phyloP scores from a whole-genome alignment of 2,888 invertebrate species.

The Eumerus sabulonum region DNA sequence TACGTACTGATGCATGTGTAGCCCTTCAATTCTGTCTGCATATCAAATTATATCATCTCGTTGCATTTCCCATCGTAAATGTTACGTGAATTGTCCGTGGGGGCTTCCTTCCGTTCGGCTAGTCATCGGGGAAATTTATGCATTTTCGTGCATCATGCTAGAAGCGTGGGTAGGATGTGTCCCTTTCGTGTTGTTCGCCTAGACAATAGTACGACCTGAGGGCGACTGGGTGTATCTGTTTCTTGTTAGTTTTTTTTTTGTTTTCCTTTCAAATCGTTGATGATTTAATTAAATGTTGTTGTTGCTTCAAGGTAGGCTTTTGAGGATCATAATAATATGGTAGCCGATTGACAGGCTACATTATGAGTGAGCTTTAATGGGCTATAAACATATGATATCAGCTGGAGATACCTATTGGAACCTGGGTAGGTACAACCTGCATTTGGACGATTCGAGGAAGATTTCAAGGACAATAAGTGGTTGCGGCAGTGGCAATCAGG shows the following conservation, averaged over 20 bases:
- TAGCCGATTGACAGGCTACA: slow-evolving; percentile 10
- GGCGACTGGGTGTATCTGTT: slow-evolving; percentile 16
- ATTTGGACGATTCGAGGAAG: too few species aligned
- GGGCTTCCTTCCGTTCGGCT: slow-evolving; percentile 58
- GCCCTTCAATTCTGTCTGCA: slow-evolving; percentile 57
- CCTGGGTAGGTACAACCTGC: too few species aligned
- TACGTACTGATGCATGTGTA: not conserved
- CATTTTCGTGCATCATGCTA: slow-evolving; percentile 66
- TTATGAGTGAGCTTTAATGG: not conserved
- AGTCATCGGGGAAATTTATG: slow-evolving; percentile 55
- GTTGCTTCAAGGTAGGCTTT: slow-evolving; percentile 4
- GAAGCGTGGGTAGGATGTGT: slow-evolving; percentile 67
- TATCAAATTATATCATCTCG: slow-evolving; percentile 68
- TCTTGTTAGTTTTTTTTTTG: slow-evolving; percentile 25
- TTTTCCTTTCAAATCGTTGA: slow-evolving; percentile 38
- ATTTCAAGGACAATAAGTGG: too few species aligned
- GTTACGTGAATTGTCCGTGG: slow-evolving; percentile 50
- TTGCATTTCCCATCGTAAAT: slow-evolving; percentile 64
- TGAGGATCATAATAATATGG: slow-evolving; percentile 32
- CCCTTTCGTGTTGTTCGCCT: slow-evolving; percentile 54
- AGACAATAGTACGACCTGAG: slow-evolving; percentile 23
- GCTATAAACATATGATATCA: too few species aligned
- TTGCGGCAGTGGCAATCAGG: too few species aligned
- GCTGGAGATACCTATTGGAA: too few species aligned
- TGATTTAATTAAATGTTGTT: slow-evolving; percentile 54